phyloP scores from a whole-genome alignment of 2,113 vertebrate genomes.

The Grallaria varia region DNA sequence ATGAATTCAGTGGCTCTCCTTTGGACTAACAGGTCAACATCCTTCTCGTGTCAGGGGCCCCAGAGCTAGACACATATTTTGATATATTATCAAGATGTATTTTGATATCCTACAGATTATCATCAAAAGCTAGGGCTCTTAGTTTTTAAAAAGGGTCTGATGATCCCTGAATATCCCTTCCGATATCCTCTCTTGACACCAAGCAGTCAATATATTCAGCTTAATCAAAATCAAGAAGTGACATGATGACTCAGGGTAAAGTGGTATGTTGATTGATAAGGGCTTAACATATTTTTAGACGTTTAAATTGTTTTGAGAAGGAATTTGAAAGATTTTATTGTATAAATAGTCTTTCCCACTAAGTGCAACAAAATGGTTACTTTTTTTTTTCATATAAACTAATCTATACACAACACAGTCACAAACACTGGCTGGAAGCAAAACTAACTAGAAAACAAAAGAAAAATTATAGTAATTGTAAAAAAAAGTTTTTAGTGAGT shows the following conservation, averaged over 20 bases:
- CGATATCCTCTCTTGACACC: background rate
- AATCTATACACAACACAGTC: background rate
- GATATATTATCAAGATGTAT: background rate
- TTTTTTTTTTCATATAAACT: background rate
- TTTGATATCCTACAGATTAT: background rate
- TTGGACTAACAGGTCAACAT: background rate
- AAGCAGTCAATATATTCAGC: background rate
- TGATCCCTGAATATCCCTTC: background rate
- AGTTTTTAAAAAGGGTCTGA: background rate
- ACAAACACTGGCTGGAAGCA: background rate
- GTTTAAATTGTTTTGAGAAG: background rate
- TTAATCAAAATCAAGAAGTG: background rate
- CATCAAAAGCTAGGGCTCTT: background rate
- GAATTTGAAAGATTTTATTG: background rate
- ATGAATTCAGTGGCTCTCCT: background rate
- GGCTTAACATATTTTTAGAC: background rate
- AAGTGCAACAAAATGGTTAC: background rate
- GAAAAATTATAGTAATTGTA: background rate
- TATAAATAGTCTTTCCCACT: background rate
- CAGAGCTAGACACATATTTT: background rate
- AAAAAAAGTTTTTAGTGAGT: background rate
- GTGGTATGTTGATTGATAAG: background rate
- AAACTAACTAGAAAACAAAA: background rate
- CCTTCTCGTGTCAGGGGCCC: background rate
- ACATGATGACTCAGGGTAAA: background rate